Percentiles rank a stretch among this genome's conserved stretches.
phyloP scores from a whole-genome alignment of 2,113 vertebrate species.

The Aspidoscelis tigris region DNA sequence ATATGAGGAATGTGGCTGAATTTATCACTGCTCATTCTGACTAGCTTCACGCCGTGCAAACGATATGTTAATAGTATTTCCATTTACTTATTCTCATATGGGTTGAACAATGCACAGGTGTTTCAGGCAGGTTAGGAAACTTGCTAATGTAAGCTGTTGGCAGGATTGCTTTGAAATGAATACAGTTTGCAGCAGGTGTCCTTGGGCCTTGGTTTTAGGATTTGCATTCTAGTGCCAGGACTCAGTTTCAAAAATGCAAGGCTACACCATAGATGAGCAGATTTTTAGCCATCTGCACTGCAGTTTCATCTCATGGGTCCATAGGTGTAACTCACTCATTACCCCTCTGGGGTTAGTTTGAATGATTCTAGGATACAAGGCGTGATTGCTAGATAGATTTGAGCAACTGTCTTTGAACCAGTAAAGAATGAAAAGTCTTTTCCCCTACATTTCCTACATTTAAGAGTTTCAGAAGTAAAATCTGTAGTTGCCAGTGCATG shows the following conservation, averaged over 20 bases:
- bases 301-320: not conserved
- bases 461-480: not conserved
- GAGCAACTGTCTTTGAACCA: not conserved
- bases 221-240: not conserved
- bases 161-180: not conserved
- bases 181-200: not conserved
- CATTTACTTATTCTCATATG: not conserved
- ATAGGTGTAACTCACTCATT: not conserved
- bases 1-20: not conserved
- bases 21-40: constrained; percentile 1
- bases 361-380: not conserved
- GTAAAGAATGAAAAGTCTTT: not conserved
- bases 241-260: not conserved
- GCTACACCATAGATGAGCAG: not conserved
- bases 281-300: not conserved
- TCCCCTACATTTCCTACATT: not conserved
- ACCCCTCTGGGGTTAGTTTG: not conserved
- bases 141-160: not conserved
- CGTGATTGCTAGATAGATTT: not conserved
- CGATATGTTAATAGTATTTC: not conserved
- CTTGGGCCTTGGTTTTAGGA: not conserved
- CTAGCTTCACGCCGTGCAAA: not conserved
- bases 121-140: not conserved
- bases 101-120: not conserved
- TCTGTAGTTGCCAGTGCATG: not conserved